Evolutionary conservation across 2,113 vertebrate species (phyloP).

Genomic region (Prietella phreatophila): DNA sequence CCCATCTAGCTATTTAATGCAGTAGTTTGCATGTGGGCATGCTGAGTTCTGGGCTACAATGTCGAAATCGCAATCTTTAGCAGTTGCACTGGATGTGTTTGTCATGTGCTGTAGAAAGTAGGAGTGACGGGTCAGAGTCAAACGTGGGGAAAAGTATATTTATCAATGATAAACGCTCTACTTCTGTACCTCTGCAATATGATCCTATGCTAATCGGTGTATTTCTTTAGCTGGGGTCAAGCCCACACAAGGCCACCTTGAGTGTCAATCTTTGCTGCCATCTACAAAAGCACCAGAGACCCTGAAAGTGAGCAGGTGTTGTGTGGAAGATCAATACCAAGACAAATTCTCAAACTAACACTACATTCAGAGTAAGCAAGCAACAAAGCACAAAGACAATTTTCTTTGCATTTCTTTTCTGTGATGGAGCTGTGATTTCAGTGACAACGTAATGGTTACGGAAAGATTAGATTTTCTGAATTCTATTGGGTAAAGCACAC

Average conservation of each 20-base stretch:
- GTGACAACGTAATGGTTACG: neutral
- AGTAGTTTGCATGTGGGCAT: neutral
- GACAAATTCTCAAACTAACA: neutral
- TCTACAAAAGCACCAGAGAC: neutral
- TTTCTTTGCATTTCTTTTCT: neutral
- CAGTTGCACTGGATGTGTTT: neutral
- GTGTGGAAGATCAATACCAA: neutral
- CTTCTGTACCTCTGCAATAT: neutral
- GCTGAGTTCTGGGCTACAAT: neutral
- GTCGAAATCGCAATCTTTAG: neutral
- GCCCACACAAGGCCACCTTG: neutral
- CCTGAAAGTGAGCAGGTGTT: neutral
- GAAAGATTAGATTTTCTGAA: neutral
- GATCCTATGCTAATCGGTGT: neutral
- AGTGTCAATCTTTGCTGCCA: neutral
- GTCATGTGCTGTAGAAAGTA: neutral
- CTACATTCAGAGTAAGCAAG: neutral
- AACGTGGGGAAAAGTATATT: neutral
- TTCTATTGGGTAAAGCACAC: neutral
- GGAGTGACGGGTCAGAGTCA: neutral
- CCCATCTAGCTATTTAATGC: neutral
- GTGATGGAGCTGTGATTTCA: neutral
- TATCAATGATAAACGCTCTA: neutral
- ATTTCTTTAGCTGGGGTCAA: neutral
- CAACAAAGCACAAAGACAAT: neutral